Evolutionary conservation across 2,888 invertebrate genomes (phyloP).

Genomic region (Cremastinae sp.): DNA sequence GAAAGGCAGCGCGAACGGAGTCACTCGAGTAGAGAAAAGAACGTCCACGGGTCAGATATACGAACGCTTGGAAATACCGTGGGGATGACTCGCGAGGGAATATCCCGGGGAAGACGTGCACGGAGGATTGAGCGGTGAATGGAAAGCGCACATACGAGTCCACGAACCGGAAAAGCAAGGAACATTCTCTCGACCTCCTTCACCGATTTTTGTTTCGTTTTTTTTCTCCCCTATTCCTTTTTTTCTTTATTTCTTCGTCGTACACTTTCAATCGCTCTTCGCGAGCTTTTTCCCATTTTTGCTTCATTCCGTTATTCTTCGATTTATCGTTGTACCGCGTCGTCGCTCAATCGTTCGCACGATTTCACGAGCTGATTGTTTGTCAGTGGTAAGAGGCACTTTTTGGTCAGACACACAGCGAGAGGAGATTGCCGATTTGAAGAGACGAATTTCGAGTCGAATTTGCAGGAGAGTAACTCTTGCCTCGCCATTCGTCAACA

Average conservation of each 20-base stretch:
- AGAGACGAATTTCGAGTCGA: neutral
- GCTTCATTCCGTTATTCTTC: neutral
- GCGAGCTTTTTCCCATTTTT: no score
- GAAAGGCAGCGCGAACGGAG: conserved; percentile 34
- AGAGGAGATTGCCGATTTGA: conserved; percentile 5
- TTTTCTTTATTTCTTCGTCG: conserved; percentile 2
- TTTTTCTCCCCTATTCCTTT: neutral
- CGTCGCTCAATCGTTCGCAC: neutral
- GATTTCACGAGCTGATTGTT: conserved; percentile 9
- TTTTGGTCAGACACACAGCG: conserved; percentile 30
- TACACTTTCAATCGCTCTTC: neutral
- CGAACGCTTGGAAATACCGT: conserved; percentile 33
- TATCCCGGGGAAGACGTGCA: conserved; percentile 24
- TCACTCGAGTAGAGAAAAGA: conserved; percentile 38
- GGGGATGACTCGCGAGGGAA: conserved; percentile 54
- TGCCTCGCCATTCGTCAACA: conserved; percentile 15
- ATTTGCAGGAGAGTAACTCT: conserved; percentile 25
- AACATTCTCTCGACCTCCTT: conserved; percentile 8
- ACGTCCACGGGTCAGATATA: conserved; percentile 33
- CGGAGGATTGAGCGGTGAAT: conserved; percentile 25
- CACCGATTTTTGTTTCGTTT: conserved; percentile 8
- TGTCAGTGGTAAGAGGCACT: conserved; percentile 31
- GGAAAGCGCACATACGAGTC: conserved; percentile 31
- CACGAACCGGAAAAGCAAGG: conserved; percentile 27
- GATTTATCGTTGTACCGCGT: neutral